A percentile compares a stretch with the other conserved stretches of the same genome.
phyloP scores from a whole-genome alignment of 2,888 invertebrate genomes.

The Eristalinus sepulchralis region DNA sequence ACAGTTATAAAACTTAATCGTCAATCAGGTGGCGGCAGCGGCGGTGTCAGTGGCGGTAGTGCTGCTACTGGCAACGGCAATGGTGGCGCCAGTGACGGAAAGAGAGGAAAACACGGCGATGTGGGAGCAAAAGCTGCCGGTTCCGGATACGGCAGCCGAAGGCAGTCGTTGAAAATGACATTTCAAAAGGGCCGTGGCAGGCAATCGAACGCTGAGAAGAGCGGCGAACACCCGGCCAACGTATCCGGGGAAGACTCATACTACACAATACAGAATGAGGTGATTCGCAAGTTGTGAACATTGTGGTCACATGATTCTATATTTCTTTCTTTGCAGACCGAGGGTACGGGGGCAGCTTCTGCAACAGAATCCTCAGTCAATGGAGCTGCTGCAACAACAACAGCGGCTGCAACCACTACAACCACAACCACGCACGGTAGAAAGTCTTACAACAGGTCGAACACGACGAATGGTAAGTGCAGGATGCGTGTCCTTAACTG shows the following conservation, averaged over 20 bases:
- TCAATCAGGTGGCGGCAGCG: conserved; percentile 70
- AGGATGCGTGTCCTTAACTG: not conserved
- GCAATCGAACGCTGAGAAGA: conserved; percentile 80
- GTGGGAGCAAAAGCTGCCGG: conserved; percentile 33
- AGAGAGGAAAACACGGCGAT: conserved; percentile 68
- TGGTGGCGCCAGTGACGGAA: conserved; percentile 65
- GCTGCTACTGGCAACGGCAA: conserved; percentile 2
- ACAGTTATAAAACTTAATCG: conserved; percentile 91
- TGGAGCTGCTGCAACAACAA: conserved; percentile 1
- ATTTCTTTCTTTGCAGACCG: conserved; percentile 81
- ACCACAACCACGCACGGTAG: conserved; percentile 83
- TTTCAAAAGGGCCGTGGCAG: conserved; percentile 87
- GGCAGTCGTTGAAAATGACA: conserved; percentile 89
- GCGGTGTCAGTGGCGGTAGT: conserved; percentile 38
- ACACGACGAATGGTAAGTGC: conserved; percentile 80
- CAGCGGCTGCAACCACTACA: conserved; percentile 43
- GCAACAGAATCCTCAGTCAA: conserved; percentile 8
- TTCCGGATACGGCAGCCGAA: conserved; percentile 74
- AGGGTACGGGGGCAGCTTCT: conserved; percentile 79
- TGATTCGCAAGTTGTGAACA: conserved; percentile 75
- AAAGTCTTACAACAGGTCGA: conserved; percentile 89
- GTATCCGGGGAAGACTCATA: conserved; percentile 81
- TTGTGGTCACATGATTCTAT: conserved; percentile 21
- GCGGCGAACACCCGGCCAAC: conserved; percentile 71
- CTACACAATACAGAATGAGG: conserved; percentile 89